These are phyloP conservation scores for Orthonevra nobilis DNA, from an alignment of 2,888 invertebrate genomes.

Conservation along the genomic window DNA sequence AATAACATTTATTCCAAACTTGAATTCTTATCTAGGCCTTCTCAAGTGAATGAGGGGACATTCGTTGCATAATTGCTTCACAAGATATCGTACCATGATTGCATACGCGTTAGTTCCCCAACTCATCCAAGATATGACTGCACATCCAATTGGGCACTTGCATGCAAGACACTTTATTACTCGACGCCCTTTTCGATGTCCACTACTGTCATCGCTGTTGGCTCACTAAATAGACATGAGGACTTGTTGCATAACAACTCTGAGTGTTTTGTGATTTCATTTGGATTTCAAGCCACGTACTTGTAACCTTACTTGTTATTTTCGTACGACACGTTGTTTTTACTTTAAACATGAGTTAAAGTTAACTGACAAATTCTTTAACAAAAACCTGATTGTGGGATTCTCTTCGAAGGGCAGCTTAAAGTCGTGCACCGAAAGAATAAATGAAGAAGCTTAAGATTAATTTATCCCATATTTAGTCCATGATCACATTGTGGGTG, in stretches of 20 bases:
- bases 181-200: conserved; percentile 1
- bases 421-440: too few relatives aligned
- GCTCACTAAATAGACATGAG: neutral
- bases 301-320: too few relatives aligned
- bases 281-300: conserved; percentile 5
- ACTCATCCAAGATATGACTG: conserved; percentile 9
- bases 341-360: too few relatives aligned
- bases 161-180: neutral
- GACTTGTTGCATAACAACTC: conserved; percentile 14
- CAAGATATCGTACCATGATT: neutral
- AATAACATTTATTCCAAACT: neutral
- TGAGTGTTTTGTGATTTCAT: neutral
- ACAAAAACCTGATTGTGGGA: too few relatives aligned
- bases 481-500: too few relatives aligned
- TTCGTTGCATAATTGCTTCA: neutral
- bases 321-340: too few relatives aligned
- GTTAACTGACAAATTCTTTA: too few relatives aligned
- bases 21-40: conserved; percentile 1
- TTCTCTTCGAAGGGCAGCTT: too few relatives aligned
- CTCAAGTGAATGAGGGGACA: neutral
- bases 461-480: too few relatives aligned
- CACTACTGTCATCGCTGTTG: neutral
- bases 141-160: conserved; percentile 5
- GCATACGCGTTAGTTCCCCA: neutral
- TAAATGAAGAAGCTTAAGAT: too few relatives aligned